Evolutionary conservation across 2,797 vertebrate genomes (phyloP).

Genomic region (Melanogrammus aeglefinus): DNA sequence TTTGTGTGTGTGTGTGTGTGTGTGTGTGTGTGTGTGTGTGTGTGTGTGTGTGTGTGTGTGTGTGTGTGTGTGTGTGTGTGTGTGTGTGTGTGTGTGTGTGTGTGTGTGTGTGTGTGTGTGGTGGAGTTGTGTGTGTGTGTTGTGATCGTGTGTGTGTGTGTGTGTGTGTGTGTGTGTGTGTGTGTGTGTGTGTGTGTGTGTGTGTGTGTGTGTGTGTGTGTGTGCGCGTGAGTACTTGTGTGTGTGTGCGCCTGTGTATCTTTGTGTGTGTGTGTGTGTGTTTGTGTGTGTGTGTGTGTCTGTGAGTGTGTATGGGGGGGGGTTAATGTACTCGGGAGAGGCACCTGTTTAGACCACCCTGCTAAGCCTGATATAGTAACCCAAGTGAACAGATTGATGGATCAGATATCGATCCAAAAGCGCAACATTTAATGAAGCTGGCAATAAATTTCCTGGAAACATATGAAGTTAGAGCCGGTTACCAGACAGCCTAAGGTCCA

Average conservation of each 20-base stretch:
- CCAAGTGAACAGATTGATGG: constrained; percentile 5
- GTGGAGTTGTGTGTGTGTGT: not conserved
- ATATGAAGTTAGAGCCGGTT: not conserved
- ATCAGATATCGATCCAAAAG: not conserved
- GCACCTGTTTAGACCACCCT: not conserved
- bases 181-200: too few relatives aligned
- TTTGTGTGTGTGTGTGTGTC: not conserved
- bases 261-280: too few relatives aligned
- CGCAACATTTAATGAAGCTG: constrained; percentile 3
- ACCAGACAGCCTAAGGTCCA: not conserved
- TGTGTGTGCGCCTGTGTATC: too few relatives aligned
- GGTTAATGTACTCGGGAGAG: not conserved
- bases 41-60: too few relatives aligned
- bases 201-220: too few relatives aligned
- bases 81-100: too few relatives aligned
- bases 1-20: too few relatives aligned
- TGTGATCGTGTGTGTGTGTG: not conserved
- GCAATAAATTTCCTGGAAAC: constrained; percentile 2
- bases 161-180: not conserved
- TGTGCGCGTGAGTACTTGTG: too few relatives aligned
- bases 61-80: too few relatives aligned
- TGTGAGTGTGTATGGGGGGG: not conserved
- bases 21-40: too few relatives aligned
- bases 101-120: not conserved
- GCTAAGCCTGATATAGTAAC: constrained; percentile 6